Evolutionary conservation across 2,113 vertebrate genomes (phyloP).

Genomic region (Elaphurus davidianus): DNA sequence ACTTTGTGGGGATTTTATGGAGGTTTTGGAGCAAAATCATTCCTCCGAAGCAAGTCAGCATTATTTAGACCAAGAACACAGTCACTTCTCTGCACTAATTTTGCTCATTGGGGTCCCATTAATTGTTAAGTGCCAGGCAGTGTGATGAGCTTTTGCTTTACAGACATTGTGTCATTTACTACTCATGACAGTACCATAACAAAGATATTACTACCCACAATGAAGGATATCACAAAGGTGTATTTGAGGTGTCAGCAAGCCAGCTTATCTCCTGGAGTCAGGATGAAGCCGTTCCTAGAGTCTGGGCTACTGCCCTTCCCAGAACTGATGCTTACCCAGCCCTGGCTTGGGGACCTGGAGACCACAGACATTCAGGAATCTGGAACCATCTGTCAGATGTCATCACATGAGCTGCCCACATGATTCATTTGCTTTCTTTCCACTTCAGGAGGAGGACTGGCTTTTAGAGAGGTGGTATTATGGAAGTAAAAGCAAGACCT

Average conservation of each 20-base stretch:
- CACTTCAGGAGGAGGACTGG: background rate
- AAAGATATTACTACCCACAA: background rate
- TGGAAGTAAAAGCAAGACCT: background rate
- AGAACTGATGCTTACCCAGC: background rate
- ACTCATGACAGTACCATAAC: too few species aligned
- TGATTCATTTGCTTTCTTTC: background rate
- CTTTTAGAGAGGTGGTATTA: background rate
- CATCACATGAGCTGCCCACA: background rate
- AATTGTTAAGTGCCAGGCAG: background rate
- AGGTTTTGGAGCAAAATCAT: background rate
- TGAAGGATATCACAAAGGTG: background rate
- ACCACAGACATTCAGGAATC: background rate
- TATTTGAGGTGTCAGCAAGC: background rate
- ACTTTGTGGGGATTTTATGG: background rate
- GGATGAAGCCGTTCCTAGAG: background rate
- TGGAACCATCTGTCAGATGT: background rate
- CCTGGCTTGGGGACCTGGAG: background rate
- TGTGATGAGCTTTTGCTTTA: background rate
- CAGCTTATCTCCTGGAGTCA: background rate
- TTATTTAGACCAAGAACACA: background rate
- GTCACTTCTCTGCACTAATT: background rate
- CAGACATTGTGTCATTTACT: background rate
- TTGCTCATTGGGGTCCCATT: background rate
- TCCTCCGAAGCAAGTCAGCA: background rate
- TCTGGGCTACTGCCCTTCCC: background rate